Evolutionary conservation across 2,113 vertebrate genomes (phyloP), one percentile per base, ranked within the genome.

Genomic region (Caretta caretta): DNA sequence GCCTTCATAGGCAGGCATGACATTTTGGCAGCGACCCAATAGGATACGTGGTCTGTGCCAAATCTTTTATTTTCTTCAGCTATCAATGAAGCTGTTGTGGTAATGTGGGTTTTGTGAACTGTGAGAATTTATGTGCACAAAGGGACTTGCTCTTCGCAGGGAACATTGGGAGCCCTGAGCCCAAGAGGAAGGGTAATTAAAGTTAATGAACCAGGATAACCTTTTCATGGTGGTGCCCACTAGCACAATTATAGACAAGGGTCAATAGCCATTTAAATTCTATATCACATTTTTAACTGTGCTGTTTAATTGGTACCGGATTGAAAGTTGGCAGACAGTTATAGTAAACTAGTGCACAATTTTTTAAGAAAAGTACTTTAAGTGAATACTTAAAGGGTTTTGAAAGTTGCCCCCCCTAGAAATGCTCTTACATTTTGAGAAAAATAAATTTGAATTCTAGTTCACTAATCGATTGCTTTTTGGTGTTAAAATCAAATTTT

Each of bases 61-160:
- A 98, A 98, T 98, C 96, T 96, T 97, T 98, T 98, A 97, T 98
- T 98, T 98, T 98, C 94, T 97, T 98, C 97, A 16, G 96, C 97
- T 98, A 98, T 98, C 98, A 99, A 98, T 98, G 98, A 98, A 98
- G 95, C 98, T 98, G 98, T 99, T 99, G 98, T 99, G 96, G 96
- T 97, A 96, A 97, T 98, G 98, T 98, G 98, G 97, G 98, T 98
- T 98, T 98, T 98, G 97, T 98, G 97, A 98, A 98, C 98, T 98
- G 98, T 98, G 98, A 98, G 98, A 99, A 98, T 98, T 98, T 98
- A 97, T 98, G 98, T 0, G 81, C 97, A 99, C 98, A 98, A 98
- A 98, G 98, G 97, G 98, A 97, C 98, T 95, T 98, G 98, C 97
- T 98, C 97, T 98, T 98, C 97, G 97, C 96, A 98, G 97, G 97